A percentile compares a stretch with the other conserved stretches of the same genome.
Evolutionary conservation across 2,888 invertebrate species (phyloP).

Genomic region (Dorcus parallelipipedus): DNA sequence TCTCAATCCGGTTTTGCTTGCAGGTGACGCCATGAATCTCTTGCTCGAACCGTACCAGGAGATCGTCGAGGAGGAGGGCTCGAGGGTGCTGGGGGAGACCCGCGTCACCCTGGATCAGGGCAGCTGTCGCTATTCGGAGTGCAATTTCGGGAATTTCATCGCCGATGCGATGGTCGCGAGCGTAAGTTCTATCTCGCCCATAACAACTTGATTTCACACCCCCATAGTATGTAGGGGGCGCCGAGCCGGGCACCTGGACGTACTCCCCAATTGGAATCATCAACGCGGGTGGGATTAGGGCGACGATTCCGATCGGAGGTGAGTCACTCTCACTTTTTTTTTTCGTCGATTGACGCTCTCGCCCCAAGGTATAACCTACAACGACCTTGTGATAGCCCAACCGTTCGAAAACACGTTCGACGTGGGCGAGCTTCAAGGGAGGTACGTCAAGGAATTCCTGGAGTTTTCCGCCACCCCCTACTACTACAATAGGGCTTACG

Average conservation of each 20-base stretch:
- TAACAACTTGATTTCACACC: not conserved
- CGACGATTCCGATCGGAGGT: conserved; percentile 63
- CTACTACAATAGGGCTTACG: conserved; percentile 26
- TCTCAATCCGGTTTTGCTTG: conserved; percentile 21
- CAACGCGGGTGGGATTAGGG: conserved; percentile 70
- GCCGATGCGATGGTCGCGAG: conserved; percentile 67
- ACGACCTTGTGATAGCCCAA: conserved; percentile 63
- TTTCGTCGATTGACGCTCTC: not conserved
- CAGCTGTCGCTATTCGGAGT: conserved; percentile 61
- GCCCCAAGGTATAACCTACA: conserved; percentile 65
- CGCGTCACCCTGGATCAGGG: conserved; percentile 56
- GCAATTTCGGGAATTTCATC: conserved; percentile 70
- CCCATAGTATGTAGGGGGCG: conserved; percentile 50
- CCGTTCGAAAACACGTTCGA: conserved; percentile 78
- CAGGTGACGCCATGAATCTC: conserved; percentile 60
- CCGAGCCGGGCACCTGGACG: conserved; percentile 58
- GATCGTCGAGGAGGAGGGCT: conserved; percentile 55
- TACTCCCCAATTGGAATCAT: conserved; percentile 64
- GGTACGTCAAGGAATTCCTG: conserved; percentile 36
- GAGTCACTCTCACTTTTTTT: conserved; percentile 26
- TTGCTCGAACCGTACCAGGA: conserved; percentile 61
- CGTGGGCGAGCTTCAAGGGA: conserved; percentile 19
- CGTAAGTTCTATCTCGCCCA: conserved; percentile 47
- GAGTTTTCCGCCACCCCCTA: conserved; percentile 55
- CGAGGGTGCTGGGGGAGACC: conserved; percentile 57